Base-by-base conservation (phyloP, 2,888 invertebrate species). In the Microplitis manilae region DNA sequence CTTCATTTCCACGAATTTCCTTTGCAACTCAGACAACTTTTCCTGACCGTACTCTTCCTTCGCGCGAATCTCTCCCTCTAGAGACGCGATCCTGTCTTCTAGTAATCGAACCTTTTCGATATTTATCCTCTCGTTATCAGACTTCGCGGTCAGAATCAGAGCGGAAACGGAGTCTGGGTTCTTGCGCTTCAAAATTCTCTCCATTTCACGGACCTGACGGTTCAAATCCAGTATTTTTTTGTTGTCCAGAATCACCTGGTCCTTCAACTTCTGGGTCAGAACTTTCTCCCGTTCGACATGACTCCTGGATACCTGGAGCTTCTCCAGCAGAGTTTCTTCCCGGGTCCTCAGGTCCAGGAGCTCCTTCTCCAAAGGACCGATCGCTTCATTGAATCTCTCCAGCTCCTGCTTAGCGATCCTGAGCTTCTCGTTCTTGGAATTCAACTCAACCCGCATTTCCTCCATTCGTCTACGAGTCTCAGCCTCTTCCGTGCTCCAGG, bases 101-200 rank as follows among this genome's bases (percentile, higher is more conserved):
- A 95, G 87, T 30, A 94, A 89, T 84, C 92, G 93, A 72, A 89
- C 83, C 69, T 89, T 90, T 59, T 90, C 89, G 4, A 81, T 69
- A 61, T 86, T 85, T 1, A 86, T 82, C 38, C 84, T 86, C 2
- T 89, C 89, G 50, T 87, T 86, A 65, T 88, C 89, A 1, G 89
- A 87, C 68, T 88, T 90, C 2, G 89, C 87, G 0, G 90, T 86
- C 6, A 90, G 75, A 85, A 96, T 95, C 70, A 95, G 90, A 5
- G 95, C 95, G 0, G 95, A 95, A 0, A 96, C 95, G 0, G 95
- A 95, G 90, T 96, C 95, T 0, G 96, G 96, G 91, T 96, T 95
- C 87, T 95, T 95, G 76, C 95, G 92, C 86, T 93, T 94, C 38
- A 96, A 91, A 83, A 95, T 95, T 85, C 94, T 91, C 84, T 96